Evolutionary conservation across 2,888 invertebrate genomes (phyloP), one percentile per base, ranked within the genome.

Genomic region (Lasioglossum villosulum): DNA sequence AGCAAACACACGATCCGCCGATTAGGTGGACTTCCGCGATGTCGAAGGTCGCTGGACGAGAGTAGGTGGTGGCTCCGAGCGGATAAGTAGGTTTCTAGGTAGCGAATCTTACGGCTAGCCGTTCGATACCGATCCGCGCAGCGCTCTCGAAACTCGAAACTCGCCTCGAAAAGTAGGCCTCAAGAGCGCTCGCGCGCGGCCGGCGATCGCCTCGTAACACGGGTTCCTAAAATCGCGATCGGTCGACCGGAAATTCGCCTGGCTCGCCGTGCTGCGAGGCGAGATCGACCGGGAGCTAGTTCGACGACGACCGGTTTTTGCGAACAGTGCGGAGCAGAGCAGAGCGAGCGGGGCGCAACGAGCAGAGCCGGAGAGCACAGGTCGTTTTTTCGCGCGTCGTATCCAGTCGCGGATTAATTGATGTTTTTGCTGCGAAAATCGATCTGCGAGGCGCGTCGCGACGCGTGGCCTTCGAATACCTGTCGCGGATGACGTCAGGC

Each of bases 401-500:
- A 78, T 82, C 59, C 68, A 68, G 71, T 6, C 37, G 56, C 19
- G 30, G 72, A 75, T 84, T 68, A 59, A 81, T 81, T 37, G 59
- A 80, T 39, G 75, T 86, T 86, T 86, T 82, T 85, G 71, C 78
- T n/a, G 72, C 42, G 73, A 86, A 82, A 82, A 86, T 89, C 84
- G 80, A 82, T 86, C 70, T 34, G 56, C 68, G 78, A 70, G 80
- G 59, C 80, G 83, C 89, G 87, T 90, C 89, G 86, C 80, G 83
- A 82, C 87, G 78, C 85, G 59, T 83, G 90, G 89, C 90, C 90
- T 90, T 90, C 86, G 86, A 78, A 76, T 77, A 78, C 83, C 79
- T 80, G 77, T 56, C 82, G 89, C 79, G 85, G 89, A 89, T 95
- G 95, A 95, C 94, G 95, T 94, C 95, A 95, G 93, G 93, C 94